These are phyloP conservation scores for Pyrochroa serraticornis DNA, from an alignment of 2,888 invertebrate genomes.

Conservation along the genomic window DNA sequence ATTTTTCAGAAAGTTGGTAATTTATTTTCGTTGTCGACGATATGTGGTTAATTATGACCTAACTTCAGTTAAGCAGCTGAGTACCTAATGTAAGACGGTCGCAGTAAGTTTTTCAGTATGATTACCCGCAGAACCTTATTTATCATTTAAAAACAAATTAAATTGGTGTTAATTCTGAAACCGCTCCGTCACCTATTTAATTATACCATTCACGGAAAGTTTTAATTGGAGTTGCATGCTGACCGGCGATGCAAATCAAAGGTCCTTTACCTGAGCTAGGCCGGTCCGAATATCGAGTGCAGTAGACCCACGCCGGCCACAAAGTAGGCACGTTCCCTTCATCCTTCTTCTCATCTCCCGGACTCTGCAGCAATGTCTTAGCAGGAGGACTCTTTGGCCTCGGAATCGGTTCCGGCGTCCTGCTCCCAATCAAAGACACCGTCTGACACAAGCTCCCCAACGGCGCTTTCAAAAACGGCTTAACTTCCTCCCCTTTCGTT, in stretches of 20 bases:
- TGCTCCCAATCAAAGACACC: constrained; percentile 70
- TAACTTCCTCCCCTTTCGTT: constrained; percentile 34
- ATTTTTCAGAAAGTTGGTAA: too few relatives aligned
- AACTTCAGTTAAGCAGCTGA: too few relatives aligned
- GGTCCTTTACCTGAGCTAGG: constrained; percentile 78
- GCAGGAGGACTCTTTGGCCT: constrained; percentile 48
- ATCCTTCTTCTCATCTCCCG: constrained; percentile 43
- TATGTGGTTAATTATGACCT: too few relatives aligned
- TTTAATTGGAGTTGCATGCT: background rate
- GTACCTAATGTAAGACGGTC: too few relatives aligned
- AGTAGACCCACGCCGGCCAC: constrained; percentile 99
- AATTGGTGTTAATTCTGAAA: too few relatives aligned
- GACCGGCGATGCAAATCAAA: background rate
- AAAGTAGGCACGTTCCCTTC: constrained; percentile 59
- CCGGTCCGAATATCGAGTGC: constrained; percentile 92
- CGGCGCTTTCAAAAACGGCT: constrained; percentile 60
- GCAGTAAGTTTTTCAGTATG: too few relatives aligned
- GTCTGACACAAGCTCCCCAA: constrained; percentile 72
- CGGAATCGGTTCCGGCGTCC: constrained; percentile 44
- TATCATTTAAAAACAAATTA: too few relatives aligned
- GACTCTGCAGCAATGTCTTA: constrained; percentile 32
- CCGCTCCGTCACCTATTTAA: too few relatives aligned
- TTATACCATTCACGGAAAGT: background rate
- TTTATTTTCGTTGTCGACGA: too few relatives aligned
- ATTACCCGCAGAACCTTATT: too few relatives aligned